These are phyloP conservation scores for Saguinus imperator DNA, from an alignment of 2,113 vertebrate genomes.

Conservation along the genomic window DNA sequence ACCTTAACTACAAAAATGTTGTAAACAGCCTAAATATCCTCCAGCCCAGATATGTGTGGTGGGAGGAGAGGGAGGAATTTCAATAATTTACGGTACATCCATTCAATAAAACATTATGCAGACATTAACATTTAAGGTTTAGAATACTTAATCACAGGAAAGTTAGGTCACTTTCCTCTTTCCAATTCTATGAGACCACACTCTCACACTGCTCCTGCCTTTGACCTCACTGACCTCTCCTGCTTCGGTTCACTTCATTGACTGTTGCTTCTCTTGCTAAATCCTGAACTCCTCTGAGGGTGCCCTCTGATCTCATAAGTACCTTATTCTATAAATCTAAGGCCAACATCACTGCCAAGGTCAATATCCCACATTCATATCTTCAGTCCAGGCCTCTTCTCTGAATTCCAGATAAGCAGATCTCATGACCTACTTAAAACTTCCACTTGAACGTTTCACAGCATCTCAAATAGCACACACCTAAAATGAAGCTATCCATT, in stretches of 20 bases:
- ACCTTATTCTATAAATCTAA: too few relatives aligned
- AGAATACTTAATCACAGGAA: background rate
- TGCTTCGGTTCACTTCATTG: background rate
- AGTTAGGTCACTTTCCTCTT: background rate
- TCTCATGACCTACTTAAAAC: background rate
- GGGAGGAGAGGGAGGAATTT: background rate
- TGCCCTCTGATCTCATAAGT: too few relatives aligned
- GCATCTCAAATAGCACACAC: background rate
- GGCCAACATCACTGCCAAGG: too few relatives aligned
- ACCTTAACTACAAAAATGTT: background rate
- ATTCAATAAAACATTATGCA: background rate
- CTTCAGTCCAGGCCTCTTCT: too few relatives aligned
- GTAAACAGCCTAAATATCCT: background rate
- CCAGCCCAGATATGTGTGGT: too few relatives aligned
- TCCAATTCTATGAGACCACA: background rate
- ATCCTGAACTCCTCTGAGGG: too few relatives aligned
- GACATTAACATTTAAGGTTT: background rate
- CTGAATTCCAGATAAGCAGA: background rate
- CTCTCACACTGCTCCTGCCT: background rate
- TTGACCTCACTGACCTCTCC: background rate
- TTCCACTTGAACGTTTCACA: background rate
- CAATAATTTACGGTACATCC: background rate
- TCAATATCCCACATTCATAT: too few relatives aligned
- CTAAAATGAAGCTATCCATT: background rate
- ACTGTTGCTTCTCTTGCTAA: too few relatives aligned